Evolutionary conservation across 2,797 vertebrate genomes (phyloP).

Genomic region (Manis javanica): DNA sequence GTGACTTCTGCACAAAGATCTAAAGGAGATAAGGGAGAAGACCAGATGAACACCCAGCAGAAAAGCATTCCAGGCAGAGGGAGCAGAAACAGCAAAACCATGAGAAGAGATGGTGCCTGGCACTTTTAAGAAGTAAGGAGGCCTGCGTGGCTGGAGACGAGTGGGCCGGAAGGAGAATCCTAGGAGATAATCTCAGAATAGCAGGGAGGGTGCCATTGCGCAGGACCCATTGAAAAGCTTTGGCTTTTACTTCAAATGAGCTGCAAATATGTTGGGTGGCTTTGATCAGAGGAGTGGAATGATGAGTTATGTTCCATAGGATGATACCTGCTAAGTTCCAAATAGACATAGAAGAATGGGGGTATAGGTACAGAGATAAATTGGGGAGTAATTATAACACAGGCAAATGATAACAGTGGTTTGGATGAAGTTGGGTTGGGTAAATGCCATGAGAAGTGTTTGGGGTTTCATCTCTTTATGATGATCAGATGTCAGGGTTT

Average conservation of each 20-base stretch:
- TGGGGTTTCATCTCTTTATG: background rate
- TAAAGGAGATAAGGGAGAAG: background rate
- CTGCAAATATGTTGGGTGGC: background rate
- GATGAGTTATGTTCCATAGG: background rate
- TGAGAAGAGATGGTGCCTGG: background rate
- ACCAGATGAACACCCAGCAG: accelerated
- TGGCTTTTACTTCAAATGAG: background rate
- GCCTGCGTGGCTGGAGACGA: background rate
- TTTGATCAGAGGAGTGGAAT: background rate
- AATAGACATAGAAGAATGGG: background rate
- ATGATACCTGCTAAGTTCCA: background rate
- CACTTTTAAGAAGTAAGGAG: background rate
- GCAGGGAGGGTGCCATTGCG: accelerated
- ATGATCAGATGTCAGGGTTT: background rate
- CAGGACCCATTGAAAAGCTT: background rate
- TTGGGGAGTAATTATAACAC: background rate
- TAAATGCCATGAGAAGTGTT: background rate
- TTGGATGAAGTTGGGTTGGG: background rate
- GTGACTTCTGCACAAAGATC: background rate
- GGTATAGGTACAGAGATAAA: background rate
- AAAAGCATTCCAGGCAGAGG: background rate
- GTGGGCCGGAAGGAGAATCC: background rate
- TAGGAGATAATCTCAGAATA: background rate
- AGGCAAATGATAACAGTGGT: background rate
- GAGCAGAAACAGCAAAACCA: background rate